Conservation (phyloP, 2,797 vertebrate species). For the Trachurus trachurus region DNA sequence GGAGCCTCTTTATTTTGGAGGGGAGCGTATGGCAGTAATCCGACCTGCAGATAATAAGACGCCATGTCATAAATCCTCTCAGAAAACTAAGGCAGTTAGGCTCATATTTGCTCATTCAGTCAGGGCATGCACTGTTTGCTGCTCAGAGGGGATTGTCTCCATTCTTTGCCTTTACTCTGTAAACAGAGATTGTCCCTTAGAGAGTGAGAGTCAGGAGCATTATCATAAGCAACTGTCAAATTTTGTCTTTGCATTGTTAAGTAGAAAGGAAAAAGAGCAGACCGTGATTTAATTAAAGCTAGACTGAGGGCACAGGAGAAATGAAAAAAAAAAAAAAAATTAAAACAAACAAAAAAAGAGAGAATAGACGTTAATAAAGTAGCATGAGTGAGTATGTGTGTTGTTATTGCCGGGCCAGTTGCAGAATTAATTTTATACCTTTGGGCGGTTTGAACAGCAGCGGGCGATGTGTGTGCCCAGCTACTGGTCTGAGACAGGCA, state of each 20-base stretch:
- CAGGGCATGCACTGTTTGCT: slow-evolving; percentile 69
- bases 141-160: slow-evolving; percentile 55
- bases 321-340: slow-evolving; percentile 37
- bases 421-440: slow-evolving; percentile 63
- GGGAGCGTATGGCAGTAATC: slow-evolving; percentile 70
- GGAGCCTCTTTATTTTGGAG: slow-evolving; percentile 69
- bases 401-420: slow-evolving; percentile 51
- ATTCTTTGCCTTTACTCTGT: slow-evolving; percentile 57
- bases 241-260: slow-evolving; percentile 71
- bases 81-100: slow-evolving; percentile 73
- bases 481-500: slow-evolving; percentile 68
- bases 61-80: slow-evolving; percentile 75
- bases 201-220: slow-evolving; percentile 67
- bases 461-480: slow-evolving; percentile 60
- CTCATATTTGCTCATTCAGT: slow-evolving; percentile 70
- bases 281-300: slow-evolving; percentile 75
- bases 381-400: slow-evolving; percentile 41
- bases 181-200: slow-evolving; percentile 74
- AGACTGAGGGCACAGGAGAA: slow-evolving; percentile 51
- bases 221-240: slow-evolving; percentile 78
- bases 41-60: slow-evolving; percentile 76
- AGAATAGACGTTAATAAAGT: slow-evolving; percentile 57
- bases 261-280: slow-evolving; percentile 39
- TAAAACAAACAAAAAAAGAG: slow-evolving; percentile 6
- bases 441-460: slow-evolving; percentile 55